These are phyloP conservation scores for Ispidina picta DNA, from an alignment of 2,797 vertebrate species.

Conservation along the genomic window DNA sequence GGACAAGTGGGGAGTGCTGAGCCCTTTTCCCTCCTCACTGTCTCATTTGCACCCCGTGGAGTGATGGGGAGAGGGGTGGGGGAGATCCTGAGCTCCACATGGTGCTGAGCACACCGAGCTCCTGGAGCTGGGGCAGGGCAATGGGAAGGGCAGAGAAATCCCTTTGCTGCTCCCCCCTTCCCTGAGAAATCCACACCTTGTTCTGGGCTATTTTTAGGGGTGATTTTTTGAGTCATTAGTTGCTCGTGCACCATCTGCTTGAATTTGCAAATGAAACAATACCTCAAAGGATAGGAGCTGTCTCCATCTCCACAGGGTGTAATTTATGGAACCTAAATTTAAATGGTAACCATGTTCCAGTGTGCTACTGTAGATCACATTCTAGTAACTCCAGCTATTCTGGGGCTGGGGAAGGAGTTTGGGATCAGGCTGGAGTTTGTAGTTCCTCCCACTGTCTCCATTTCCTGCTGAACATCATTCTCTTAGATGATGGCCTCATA, in stretches of 20 bases:
- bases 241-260: conserved; percentile 69
- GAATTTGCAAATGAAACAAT: conserved; percentile 71
- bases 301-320: conserved; percentile 60
- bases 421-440: conserved; percentile 36
- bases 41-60: not conserved
- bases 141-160: not conserved
- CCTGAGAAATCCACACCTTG: conserved; percentile 59
- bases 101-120: accelerated
- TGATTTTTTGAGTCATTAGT: conserved; percentile 70
- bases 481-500: not conserved
- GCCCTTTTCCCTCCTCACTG: not conserved
- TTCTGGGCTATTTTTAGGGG: conserved; percentile 70
- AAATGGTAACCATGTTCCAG: conserved; percentile 66
- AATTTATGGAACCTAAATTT: conserved; percentile 71
- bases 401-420: conserved; percentile 49
- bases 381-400: conserved; percentile 66
- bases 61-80: not conserved
- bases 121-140: not conserved
- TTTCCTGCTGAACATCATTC: conserved; percentile 60
- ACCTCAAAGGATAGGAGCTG: conserved; percentile 70
- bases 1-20: not conserved
- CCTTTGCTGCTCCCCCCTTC: not conserved
- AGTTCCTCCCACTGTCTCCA: conserved; percentile 56
- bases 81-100: not conserved
- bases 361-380: conserved; percentile 59